Evolutionary conservation across 2,888 invertebrate species (phyloP), one percentile per base, ranked within the genome.

Genomic region (Anticlea derivata): DNA sequence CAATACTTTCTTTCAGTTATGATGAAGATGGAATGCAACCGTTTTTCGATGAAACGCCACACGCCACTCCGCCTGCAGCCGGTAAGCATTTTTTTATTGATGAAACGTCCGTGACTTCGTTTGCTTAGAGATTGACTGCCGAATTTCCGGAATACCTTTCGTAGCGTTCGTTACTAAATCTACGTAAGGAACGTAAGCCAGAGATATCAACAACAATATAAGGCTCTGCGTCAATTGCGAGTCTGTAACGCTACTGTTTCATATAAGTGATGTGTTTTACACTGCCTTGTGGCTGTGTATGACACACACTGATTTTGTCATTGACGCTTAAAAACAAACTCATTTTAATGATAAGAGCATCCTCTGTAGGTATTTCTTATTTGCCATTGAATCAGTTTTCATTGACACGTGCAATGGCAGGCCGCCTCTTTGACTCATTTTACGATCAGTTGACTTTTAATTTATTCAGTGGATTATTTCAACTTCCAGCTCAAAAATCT

Each of bases 11-110:
- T 75, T 69, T 4, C 73, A 90, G 87, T 73, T 86, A 83, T 62
- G 89, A 89, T 57, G 88, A 88, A 49, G 89, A 90, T 68, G 89
- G 87, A 33, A 88, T 87, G 87, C 90, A 90, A 71, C 90, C 90
- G 27, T 90, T 90, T 72, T 90, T 90, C 62, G 84, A 88, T 54
- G 90, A 89, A 71, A 90, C 90, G 17, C 90, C 90, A 38, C 90
- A 90, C 39, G 90, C 90, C 1, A 90, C 90, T 45, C 88, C 90
- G 39, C 89, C 89, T 65, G 89, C 89, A 47, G 84, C 83, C 73
- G 85, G 87, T 88, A 80, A 43, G 1, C 11, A n/a, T 40, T 20
- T 17, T 17, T 3, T 17, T 17, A 17, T 4, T 17, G 4, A 4
- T 3, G 4, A 4, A 17, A 17, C 17, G 4, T 4, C 17, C 17